Base-by-base conservation (phyloP, 2,113 vertebrate species). In the Camelus dromedarius region DNA sequence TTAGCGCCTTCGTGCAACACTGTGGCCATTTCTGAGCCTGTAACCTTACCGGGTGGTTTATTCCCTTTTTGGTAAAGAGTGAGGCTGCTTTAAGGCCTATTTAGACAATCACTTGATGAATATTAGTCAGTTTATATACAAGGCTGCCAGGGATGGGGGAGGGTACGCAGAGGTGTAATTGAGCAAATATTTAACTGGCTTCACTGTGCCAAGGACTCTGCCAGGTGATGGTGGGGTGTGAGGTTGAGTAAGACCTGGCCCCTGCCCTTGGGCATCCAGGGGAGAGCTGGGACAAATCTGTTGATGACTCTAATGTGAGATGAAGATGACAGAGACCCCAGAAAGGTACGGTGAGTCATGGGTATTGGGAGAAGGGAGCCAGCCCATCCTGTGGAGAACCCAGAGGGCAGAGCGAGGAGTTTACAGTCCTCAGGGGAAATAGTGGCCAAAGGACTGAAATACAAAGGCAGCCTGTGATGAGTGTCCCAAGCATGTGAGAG, bases 171-270 rank as follows among this genome's bases (percentile, higher is more conserved):
- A 97, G 97, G 96, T 97, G 97, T 97, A 96, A 97, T 80, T 70
- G 91, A 95, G 69, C 96, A 97, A 98, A 97, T 98, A 97, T 97
- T 98, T 98, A 96, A 97, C 93, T 70, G 82, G 52, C 89, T 95
- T 94, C 81, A 87, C 30, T 86, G 75, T 97, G 96, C 96, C 95
- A 93, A 73, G 93, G 95, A 88, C 38, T 97, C 88, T 66, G 85
- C 95, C 97, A 98, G 96, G 97, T 96, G 96, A 66, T 86, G 69
- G 67, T 42, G 38, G 82, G 38, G 64, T 66, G 85, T 58, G 77
- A 93, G 28, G 50, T 97, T 97, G 97, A 94, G 89, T 79, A 97
- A 97, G 89, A 96, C 93, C 72, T 95, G 93, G 95, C 42, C 81
- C 50, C 66, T 96, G 85, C 85, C 93, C 42, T 77, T 1, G 0